Percentiles rank a stretch among this genome's conserved stretches.
Evolutionary conservation across 2,113 vertebrate genomes (phyloP).

Genomic region (Festucalex cinctus): DNA sequence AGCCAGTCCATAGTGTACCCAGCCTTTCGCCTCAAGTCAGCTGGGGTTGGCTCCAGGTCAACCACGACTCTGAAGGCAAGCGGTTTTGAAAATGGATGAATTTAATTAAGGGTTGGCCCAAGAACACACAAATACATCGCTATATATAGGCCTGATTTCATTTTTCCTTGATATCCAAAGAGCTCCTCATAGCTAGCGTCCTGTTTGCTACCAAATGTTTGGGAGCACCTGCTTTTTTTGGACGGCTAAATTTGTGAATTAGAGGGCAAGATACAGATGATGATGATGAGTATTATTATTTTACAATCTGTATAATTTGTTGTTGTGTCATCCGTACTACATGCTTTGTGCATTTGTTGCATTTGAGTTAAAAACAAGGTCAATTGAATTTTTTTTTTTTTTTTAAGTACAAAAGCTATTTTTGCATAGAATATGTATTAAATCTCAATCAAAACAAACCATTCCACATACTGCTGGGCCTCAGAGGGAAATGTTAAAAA

Average conservation of each 20-base stretch:
- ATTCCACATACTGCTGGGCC: slow-evolving; percentile 7
- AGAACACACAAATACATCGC: not conserved
- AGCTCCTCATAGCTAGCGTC: no score
- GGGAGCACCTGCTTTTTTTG: not conserved
- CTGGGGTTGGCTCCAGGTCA: no score
- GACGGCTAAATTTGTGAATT: not conserved
- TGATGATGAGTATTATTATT: slow-evolving; percentile 5
- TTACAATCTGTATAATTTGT: not conserved
- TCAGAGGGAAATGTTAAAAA: slow-evolving; percentile 8
- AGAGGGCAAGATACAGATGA: not conserved
- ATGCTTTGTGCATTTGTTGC: not conserved
- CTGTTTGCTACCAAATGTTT: not conserved
- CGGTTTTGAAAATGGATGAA: not conserved
- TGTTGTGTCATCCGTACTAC: slow-evolving; percentile 18
- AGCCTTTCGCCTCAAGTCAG: no score
- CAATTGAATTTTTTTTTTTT: not conserved
- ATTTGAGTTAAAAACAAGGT: no score
- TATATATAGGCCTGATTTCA: not conserved
- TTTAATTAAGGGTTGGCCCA: not conserved
- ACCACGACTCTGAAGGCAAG: not conserved
- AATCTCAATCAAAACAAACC: slow-evolving; percentile 7
- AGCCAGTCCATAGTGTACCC: no score
- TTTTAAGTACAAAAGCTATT: no score
- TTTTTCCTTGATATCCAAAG: not conserved
- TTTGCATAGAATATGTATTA: slow-evolving; percentile 2